Evolutionary conservation across 64 coral and sea anemone genomes (phyloP), one percentile per base, ranked within the genome.

Genomic region (Dendrophyllia cribrosa): DNA sequence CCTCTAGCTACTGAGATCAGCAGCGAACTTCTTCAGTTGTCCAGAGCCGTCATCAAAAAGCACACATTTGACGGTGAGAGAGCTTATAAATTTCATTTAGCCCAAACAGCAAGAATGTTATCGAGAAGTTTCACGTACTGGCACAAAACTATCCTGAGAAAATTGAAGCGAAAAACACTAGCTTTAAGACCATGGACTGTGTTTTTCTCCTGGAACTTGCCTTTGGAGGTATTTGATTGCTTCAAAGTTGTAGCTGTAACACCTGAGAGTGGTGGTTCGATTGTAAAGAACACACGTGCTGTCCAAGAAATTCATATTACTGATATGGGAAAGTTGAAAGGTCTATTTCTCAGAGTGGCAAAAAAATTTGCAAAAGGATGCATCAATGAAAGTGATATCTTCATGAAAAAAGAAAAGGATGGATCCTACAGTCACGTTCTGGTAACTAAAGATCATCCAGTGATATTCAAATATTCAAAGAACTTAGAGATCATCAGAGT

Each of bases 211-310:
- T 94, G 64, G 61, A 51, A 78, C 59, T 46, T 92, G 66, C 52
- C 89, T 62, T 70, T 58, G n/a, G 77, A 91, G 64, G 89, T 91
- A 62, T 68, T 90, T 82, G 89, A 91, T 58, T 91, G 77, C 65
- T 73, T 91, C n/a, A 91, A 91, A 43, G 89, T 91, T 91, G 64
- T 91, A 19, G 76, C 77, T 91, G 79, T 91, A 72, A 69, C 68
- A 72, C 49, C 67, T 55, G 85, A 72, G 55, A 49, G 23, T 71
- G 85, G 85, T 72, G 89, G 89, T 80, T n/a, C 11, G 47, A n/a
- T 79, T 43, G 89, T 91, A 45, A 91, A 68, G 77, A 91, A 91
- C 76, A 72, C 89, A 82, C 44, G 76, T 78, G 65, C 66, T 73
- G 71, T 91, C 48, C 66, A 87, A 58, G 85, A 87, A 74, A 87